These are phyloP conservation scores for Ceratitis capitata DNA, from an alignment of 1,140 invertebrate species.

Conservation along the genomic window DNA sequence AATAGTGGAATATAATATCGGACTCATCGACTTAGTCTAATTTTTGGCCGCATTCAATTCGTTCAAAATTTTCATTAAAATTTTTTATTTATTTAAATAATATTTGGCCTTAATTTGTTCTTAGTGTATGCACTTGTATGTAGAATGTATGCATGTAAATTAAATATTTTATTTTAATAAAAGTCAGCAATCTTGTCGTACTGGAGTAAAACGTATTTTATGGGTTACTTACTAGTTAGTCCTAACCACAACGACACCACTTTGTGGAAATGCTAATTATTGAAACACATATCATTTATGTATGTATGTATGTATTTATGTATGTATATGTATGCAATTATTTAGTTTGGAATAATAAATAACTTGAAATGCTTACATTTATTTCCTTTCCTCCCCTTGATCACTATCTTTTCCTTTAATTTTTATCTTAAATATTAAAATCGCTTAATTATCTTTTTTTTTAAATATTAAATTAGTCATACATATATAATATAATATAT, in stretches of 20 bases:
- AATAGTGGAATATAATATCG: no score
- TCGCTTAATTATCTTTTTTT: not conserved
- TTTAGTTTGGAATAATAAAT: not conserved
- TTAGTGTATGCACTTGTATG: not conserved
- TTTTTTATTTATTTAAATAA: not conserved
- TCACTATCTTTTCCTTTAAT: no score
- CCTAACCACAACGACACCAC: no score
- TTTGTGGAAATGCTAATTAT: no score
- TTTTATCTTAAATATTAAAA: not conserved
- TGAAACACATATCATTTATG: not conserved
- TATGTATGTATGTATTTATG: no score
- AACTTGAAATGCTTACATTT: not conserved
- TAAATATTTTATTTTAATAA: not conserved
- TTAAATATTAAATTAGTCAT: not conserved
- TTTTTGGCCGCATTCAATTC: not conserved
- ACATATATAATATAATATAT: no score
- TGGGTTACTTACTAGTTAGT: no score
- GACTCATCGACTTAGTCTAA: constrained; percentile 1
- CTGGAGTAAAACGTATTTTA: not conserved
- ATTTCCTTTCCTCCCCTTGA: not conserved
- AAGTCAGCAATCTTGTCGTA: not conserved
- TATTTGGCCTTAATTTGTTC: not conserved
- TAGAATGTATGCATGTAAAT: not conserved
- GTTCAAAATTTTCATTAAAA: not conserved
- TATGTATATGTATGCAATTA: not conserved